A percentile compares a stretch with the other conserved stretches of the same genome.
phyloP scores from a whole-genome alignment of 2,888 invertebrate species.

The Erebia epiphron region DNA sequence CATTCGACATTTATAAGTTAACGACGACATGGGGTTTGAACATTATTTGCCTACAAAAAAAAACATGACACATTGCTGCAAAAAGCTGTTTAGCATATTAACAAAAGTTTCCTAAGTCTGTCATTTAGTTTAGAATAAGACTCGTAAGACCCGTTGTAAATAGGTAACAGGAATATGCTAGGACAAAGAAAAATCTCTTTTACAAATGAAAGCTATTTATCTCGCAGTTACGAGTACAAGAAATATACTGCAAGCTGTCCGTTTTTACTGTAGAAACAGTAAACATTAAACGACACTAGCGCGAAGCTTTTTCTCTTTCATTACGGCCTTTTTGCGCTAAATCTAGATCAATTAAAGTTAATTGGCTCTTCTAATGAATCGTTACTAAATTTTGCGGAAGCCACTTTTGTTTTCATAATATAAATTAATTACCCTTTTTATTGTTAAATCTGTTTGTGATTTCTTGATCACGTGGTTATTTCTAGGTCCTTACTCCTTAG shows the following conservation, averaged over 20 bases:
- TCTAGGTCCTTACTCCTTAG: no score
- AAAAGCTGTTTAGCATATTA: not conserved
- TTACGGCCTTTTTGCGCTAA: constrained; percentile 22
- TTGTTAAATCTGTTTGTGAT: no score
- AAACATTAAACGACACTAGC: constrained; percentile 24
- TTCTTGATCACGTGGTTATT: no score
- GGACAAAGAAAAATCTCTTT: constrained; percentile 18
- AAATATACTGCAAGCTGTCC: constrained; percentile 26
- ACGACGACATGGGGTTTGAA: no score
- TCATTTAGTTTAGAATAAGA: not conserved
- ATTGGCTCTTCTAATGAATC: constrained; percentile 12
- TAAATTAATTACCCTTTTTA: not conserved
- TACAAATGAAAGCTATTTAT: constrained; percentile 26
- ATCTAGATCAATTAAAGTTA: constrained; percentile 26
- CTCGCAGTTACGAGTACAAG: constrained; percentile 17
- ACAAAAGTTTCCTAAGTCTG: constrained; percentile 1
- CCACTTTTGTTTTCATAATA: not conserved
- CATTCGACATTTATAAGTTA: no score
- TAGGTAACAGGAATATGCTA: constrained; percentile 16
- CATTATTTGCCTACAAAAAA: no score
- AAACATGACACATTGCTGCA: not conserved
- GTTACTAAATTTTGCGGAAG: not conserved
- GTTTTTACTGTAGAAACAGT: constrained; percentile 23
- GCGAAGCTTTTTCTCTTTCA: constrained; percentile 22
- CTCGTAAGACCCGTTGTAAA: constrained; percentile 6